Evolutionary conservation across 2,888 invertebrate species (phyloP), one percentile per base, ranked within the genome.

Genomic region (Sarcophaga subvicina): DNA sequence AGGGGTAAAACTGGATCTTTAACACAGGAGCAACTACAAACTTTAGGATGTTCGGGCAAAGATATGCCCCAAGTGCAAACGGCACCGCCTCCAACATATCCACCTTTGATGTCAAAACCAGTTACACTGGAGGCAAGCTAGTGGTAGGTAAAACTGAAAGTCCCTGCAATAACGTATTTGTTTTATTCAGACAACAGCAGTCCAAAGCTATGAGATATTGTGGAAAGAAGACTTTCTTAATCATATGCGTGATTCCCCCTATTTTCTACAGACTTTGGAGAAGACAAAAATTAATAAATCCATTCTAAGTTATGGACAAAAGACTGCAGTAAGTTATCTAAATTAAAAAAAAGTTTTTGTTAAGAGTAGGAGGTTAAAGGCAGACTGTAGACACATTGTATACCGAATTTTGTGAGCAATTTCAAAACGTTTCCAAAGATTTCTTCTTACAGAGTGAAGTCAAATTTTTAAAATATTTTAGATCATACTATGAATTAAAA

Each of bases 171-270:
- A 20, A 2, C 4, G n/a, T 22, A n/a, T 27, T 1, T 10, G 0
- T 5, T 5, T 49, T 69, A 66, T 49, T 66, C 12, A 93, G 89
- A 94, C 93, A 72, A 95, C 95, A 66, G 94, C 95, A 10, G 95
- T 96, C 54, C 94, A 95, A 27, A 96, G 96, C 89, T 97, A 96
- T 90, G 95, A 96, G 92, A 93, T 96, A 14, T 95, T 96, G 66
- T 94, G 97, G 86, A 96, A 96, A 90, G 96, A 96, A 89, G 96
- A 96, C 89, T 96, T 96, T 89, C 94, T 96, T 12, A 96, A 96
- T 88, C 95, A 95, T 89, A 95, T 96, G 93, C 95, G 95, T 79
- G 95, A 96, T 81, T 96, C 96, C 0, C 95, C 95, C 0, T 93
- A 93, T 66, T 93, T 91, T 64, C 85, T 93, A 0, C 86, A 90